These are phyloP conservation scores for Oryzias sinensis DNA, from an alignment of 2,797 vertebrate species.

Conservation along the genomic window DNA sequence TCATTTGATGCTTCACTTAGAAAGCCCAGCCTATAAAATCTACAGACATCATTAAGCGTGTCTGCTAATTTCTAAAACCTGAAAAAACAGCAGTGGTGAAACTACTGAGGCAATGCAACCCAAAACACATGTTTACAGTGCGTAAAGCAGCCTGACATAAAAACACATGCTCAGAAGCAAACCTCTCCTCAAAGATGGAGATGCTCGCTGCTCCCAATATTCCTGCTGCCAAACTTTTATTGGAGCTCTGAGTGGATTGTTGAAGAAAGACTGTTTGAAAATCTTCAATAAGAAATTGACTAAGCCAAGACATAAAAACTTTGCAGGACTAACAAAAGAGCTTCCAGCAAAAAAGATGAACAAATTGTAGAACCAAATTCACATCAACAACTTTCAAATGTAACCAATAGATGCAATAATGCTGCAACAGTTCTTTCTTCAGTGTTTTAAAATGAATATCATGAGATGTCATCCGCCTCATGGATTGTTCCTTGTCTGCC, in stretches of 20 bases:
- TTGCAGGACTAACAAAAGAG: constrained; percentile 16
- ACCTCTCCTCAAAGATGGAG: constrained; percentile 14
- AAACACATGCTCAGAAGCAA: constrained; percentile 47
- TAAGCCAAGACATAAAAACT: constrained; percentile 28
- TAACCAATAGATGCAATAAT: too few relatives aligned
- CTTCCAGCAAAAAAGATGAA: not conserved
- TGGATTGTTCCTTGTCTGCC: too few relatives aligned
- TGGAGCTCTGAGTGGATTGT: constrained; percentile 38
- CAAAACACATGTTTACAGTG: constrained; percentile 59
- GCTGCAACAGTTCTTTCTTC: too few relatives aligned
- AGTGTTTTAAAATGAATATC: too few relatives aligned
- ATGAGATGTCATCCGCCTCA: too few relatives aligned
- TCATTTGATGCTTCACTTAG: constrained; percentile 51
- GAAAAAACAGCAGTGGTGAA: constrained; percentile 56
- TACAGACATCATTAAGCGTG: constrained; percentile 56
- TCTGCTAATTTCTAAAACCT: constrained; percentile 67
- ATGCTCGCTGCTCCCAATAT: constrained; percentile 54
- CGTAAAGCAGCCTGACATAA: constrained; percentile 20
- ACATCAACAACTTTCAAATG: not conserved
- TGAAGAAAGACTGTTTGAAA: constrained; percentile 36
- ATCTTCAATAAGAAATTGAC: constrained; percentile 37
- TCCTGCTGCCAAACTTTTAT: constrained; percentile 51
- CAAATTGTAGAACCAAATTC: not conserved
- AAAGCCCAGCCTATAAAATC: constrained; percentile 50
- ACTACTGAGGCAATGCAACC: constrained; percentile 42